phyloP scores from a whole-genome alignment of 35 echinoderm and acorn worm genomes.

The Ptychodera flava region DNA sequence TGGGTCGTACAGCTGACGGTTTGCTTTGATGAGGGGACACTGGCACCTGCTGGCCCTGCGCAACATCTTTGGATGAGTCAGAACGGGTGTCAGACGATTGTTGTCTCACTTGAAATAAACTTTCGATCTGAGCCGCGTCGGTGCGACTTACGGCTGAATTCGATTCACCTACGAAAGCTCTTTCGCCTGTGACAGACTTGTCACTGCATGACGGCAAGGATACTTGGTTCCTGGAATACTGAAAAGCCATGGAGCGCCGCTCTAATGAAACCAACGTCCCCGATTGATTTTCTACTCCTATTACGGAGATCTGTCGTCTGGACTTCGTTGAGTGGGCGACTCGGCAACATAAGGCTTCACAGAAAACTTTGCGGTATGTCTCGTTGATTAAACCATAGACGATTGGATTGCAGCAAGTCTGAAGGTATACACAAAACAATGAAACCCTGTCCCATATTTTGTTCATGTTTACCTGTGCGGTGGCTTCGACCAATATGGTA shows the following conservation, averaged over 20 bases:
- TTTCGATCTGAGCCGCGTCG: background rate
- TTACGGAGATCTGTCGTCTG: background rate
- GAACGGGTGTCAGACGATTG: background rate
- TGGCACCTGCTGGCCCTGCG: too few relatives aligned
- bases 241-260: too few relatives aligned
- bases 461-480: background rate
- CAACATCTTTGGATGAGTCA: too few relatives aligned
- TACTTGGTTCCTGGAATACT: too few relatives aligned
- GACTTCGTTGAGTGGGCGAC: background rate
- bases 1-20: too few relatives aligned
- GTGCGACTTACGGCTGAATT: too few relatives aligned
- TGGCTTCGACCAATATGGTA: background rate
- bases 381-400: background rate
- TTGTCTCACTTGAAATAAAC: background rate
- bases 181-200: too few relatives aligned
- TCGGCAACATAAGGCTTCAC: background rate
- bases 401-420: background rate
- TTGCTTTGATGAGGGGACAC: too few relatives aligned
- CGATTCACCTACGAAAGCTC: too few relatives aligned
- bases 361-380: background rate
- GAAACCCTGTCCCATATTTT: background rate
- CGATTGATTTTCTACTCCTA: background rate
- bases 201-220: too few relatives aligned
- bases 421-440: background rate
- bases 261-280: too few relatives aligned